Base-by-base conservation (phyloP, 1,140 invertebrate genomes). In the Atta cephalotes region DNA sequence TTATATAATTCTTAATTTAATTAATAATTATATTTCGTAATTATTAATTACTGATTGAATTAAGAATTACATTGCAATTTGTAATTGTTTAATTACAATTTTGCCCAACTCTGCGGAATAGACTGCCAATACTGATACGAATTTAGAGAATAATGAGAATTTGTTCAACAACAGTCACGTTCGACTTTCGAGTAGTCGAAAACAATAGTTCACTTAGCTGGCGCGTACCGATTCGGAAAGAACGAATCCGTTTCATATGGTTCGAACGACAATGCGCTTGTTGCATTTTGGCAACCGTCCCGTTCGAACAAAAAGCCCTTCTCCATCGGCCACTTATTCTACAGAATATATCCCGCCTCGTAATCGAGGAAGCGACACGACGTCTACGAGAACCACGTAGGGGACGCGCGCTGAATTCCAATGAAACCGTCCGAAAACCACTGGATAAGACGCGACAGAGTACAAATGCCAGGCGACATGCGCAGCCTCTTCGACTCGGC, bases 241-340 rank as follows among this genome's bases (percentile, higher is more conserved):
- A 31, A 65, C 60, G 78, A 56, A 56, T 39, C 65, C 51, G 7
- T 51, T 25, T 68, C 18, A 25, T 31, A 21, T 25, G 16, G 5
- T 25, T 7, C n/a, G 53, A 49, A 28, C 35, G 63, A 49, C 65
- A 74, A 89, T 72, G 18, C 51, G 88, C 88, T 89, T 89, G 88
- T 89, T 89, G 88, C 88, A 53, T 89, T 86, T 86, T 89, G 88
- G 88, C 88, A 88, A 18, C 63, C 25, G 16, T 82, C 87, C 88
- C 77, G 35, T 25, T 25, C 78, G 56, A 60, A 77, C 49, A 49
- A 62, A 72, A 10, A 28, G 7, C 3, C 3, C 16, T 45, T 21
- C 31, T 21, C 21, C 85, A 16, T 21, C 1, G 56, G 14, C 12
- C 77, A 70, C 39, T 71, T 85, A 63, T 70, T 74, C 53, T 25